phyloP scores from a whole-genome alignment of 2,888 invertebrate species.

The Pseudococcus jackbeardsleyi region DNA sequence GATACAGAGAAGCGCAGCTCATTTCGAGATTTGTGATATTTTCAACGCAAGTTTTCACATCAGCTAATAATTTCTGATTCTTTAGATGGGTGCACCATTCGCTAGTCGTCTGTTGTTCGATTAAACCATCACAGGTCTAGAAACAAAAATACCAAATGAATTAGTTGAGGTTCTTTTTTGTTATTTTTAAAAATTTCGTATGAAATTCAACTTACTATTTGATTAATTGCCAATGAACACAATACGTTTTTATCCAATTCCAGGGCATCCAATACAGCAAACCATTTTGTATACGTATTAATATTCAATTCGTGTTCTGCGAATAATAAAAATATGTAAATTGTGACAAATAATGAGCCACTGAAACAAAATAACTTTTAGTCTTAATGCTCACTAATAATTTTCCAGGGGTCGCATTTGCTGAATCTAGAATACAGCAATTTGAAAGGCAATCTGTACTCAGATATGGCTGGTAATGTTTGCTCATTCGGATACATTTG shows the following conservation, averaged over 20 bases:
- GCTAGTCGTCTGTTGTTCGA: constrained; percentile 59
- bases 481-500: constrained; percentile 70
- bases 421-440: constrained; percentile 40
- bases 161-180: background rate
- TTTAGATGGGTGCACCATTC: constrained; percentile 70
- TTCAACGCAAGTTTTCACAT: constrained; percentile 70
- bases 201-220: constrained; percentile 69
- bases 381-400: constrained; percentile 42
- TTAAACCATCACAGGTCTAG: constrained; percentile 1
- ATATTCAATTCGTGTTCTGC: constrained; percentile 71
- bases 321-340: background rate
- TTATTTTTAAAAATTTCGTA: background rate
- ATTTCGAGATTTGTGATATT: constrained; percentile 70
- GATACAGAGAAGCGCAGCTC: constrained; percentile 70
- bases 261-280: constrained; percentile 70
- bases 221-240: constrained; percentile 72
- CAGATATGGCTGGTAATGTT: constrained; percentile 71
- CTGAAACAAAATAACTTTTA: background rate
- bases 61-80: constrained; percentile 69
- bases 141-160: background rate
- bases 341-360: background rate
- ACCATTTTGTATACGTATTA: constrained; percentile 72
- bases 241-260: constrained; percentile 71
- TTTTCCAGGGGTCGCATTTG: constrained; percentile 62
- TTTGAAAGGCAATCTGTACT: constrained; percentile 72